Percentiles rank a stretch among this genome's conserved stretches.
Conservation (phyloP, 1,140 invertebrate species). For the Zaprionus gabonicus region DNA sequence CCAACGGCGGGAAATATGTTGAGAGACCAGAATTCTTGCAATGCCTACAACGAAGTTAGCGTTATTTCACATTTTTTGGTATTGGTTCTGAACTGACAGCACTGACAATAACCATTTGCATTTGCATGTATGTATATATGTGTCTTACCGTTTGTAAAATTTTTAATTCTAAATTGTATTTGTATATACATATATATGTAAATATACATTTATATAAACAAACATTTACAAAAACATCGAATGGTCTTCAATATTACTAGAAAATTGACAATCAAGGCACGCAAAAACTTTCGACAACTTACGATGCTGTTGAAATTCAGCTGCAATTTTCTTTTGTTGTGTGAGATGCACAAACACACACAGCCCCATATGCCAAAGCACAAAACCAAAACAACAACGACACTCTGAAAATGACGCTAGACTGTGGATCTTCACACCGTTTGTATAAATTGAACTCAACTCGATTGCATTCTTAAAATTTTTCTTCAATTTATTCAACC, state of each 20-base stretch:
- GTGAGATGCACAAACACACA: neutral
- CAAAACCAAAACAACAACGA: slow-evolving; percentile 3
- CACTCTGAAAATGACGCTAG: slow-evolving; percentile 30
- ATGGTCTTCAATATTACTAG: neutral
- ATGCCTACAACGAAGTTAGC: no score
- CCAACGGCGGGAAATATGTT: no score
- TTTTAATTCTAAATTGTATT: no score
- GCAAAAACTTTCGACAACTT: slow-evolving; percentile 33
- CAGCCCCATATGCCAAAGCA: slow-evolving; percentile 14
- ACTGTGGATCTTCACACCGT: slow-evolving; percentile 33
- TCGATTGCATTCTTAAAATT: slow-evolving; percentile 28
- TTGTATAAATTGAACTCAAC: slow-evolving; percentile 27
- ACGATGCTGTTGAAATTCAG: slow-evolving; percentile 44
- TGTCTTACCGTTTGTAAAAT: no score
- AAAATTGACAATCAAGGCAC: slow-evolving; percentile 17
- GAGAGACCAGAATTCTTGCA: no score
- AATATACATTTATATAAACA: slow-evolving; percentile 5
- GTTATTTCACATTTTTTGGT: no score
- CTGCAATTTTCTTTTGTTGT: slow-evolving; percentile 3
- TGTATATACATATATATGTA: no score
- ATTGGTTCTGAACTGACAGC: no score
- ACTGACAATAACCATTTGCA: no score
- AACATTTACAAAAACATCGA: neutral
- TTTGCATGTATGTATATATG: no score
- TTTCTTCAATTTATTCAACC: slow-evolving; percentile 39